These are phyloP conservation scores for Serinus canaria DNA, from an alignment of 2,113 vertebrate genomes.

Conservation along the genomic window DNA sequence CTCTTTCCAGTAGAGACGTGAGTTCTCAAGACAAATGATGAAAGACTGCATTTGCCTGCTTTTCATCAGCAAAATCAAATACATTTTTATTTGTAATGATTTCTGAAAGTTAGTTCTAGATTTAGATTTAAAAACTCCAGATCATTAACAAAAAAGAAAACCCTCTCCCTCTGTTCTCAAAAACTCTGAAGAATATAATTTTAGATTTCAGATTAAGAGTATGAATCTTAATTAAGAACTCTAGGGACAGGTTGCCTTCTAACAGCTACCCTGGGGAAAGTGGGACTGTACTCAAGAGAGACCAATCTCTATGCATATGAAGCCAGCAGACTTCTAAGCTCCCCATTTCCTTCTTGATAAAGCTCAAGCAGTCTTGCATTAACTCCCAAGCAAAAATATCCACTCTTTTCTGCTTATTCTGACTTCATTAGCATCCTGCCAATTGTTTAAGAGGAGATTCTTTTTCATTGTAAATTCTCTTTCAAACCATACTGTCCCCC, in stretches of 20 bases:
- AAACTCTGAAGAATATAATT: background rate
- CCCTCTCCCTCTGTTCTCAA: background rate
- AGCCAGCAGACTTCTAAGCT: background rate
- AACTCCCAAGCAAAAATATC: background rate
- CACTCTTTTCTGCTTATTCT: background rate
- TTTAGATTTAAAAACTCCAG: background rate
- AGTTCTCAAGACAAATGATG: background rate
- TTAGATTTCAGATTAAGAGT: background rate
- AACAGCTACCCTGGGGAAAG: background rate
- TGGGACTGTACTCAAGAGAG: background rate
- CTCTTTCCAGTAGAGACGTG: background rate
- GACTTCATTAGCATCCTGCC: conserved; percentile 21
- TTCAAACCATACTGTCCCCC: background rate
- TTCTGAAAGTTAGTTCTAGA: background rate
- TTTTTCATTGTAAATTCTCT: conserved; percentile 54
- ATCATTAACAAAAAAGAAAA: background rate
- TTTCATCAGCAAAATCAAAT: background rate
- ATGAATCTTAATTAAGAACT: background rate
- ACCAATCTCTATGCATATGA: background rate
- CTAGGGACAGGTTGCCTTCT: background rate
- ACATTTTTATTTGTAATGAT: background rate
- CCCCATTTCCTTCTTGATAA: background rate
- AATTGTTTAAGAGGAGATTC: conserved; percentile 34
- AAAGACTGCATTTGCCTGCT: background rate
- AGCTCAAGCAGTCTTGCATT: background rate